Conservation (phyloP, 2,888 invertebrate species). For the Helobdella robusta region DNA sequence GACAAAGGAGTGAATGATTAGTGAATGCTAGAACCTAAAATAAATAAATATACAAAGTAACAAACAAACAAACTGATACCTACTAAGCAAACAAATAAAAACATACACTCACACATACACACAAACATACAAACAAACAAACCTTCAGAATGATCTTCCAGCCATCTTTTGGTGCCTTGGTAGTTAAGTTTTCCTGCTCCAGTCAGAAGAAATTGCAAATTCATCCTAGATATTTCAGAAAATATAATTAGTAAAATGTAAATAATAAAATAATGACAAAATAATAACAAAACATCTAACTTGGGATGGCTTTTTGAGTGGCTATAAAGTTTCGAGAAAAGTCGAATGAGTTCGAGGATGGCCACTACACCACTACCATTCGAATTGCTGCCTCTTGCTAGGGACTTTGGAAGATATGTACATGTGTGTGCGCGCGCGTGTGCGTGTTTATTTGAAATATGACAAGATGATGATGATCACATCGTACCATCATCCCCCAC, state of each 20-base stretch:
- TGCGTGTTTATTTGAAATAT: too few species aligned
- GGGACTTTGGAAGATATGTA: constrained; percentile 41
- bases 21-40: too few species aligned
- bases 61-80: too few species aligned
- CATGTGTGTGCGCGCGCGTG: too few species aligned
- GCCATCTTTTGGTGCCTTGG: constrained; percentile 87
- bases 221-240: constrained; percentile 52
- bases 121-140: too few species aligned
- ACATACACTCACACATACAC: too few species aligned
- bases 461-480: too few species aligned
- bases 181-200: constrained; percentile 88
- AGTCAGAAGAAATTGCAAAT: constrained; percentile 73
- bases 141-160: constrained; percentile 83
- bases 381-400: constrained; percentile 79
- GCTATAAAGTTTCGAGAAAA: constrained; percentile 77
- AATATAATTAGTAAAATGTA: not conserved
- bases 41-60: too few species aligned
- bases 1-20: too few species aligned
- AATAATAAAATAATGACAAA: not conserved
- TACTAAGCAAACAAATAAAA: too few species aligned
- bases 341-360: constrained; percentile 72
- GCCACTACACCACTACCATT: constrained; percentile 83
- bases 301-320: constrained; percentile 58
- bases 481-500: too few species aligned
- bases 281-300: constrained; percentile 40